Evolutionary conservation across 2,113 vertebrate genomes (phyloP), one percentile per base, ranked within the genome.

Genomic region (Stegostoma tigrinum): DNA sequence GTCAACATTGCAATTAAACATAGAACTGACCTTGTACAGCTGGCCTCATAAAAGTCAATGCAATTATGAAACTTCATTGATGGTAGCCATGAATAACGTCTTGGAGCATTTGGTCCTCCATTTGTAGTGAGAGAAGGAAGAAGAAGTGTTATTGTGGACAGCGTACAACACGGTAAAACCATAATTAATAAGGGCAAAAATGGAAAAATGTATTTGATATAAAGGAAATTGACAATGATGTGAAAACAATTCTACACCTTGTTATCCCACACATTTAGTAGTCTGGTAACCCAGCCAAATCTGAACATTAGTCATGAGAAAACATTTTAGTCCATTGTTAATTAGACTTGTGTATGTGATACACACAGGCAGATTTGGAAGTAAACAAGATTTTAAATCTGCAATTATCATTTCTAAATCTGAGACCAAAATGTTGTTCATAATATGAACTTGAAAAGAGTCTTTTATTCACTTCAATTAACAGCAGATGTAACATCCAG

Each of bases 1-100:
- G 89, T 66, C 89, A 93, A 66, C 89, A 8, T 93, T 93, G 21
- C 38, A 93, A 93, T 93, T 61, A 67, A 67, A 93, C 61, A 93
- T n/a, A 93, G 23, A 93, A 42, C 89, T 93, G 61, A 93, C 19
- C 34, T 93, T 67, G 89, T 66, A 34, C 89, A 93, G 89, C 61
- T 93, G 61, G 30, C 17, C 89, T 66, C n/a, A 52, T 61, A 93
- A 66, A 61, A 34, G 89, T 93, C 89, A 93, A 93, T 38, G 7
- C 21, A 66, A 23, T 66, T 93, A 66, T 93, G 55, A 38, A 66
- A 34, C 55, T 67, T n/a, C 61, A n/a, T 21, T 93, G 34, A 67
- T 93, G 89, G 61, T 93, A 64, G 64, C 61, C 61, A 93, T 66
- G 61, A 93, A 66, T 67, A 93, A 38, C 34, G 67, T 93, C 15